Percentiles rank a stretch among this genome's conserved stretches.
Evolutionary conservation across 2,888 invertebrate species (phyloP).

Genomic region (Onthophagus sagittarius): DNA sequence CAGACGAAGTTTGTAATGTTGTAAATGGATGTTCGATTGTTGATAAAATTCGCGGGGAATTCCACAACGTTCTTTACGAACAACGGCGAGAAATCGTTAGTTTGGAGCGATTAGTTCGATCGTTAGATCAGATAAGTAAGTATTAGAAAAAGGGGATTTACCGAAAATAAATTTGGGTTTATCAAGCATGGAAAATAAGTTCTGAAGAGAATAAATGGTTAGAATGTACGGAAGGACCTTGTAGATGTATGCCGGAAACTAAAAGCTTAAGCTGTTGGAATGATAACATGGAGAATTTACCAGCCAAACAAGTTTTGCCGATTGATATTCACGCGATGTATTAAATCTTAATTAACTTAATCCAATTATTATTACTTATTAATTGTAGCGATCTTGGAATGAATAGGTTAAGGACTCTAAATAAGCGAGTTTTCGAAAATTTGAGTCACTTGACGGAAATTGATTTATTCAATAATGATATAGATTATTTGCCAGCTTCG

Average conservation of each 20-base stretch:
- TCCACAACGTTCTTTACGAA: neutral
- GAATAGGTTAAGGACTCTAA: constrained; percentile 63
- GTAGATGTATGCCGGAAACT: constrained; percentile 62
- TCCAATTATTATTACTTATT: constrained; percentile 21
- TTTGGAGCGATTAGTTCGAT: constrained; percentile 61
- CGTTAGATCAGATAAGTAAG: constrained; percentile 66
- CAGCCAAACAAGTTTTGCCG: constrained; percentile 60
- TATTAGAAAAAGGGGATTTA: neutral
- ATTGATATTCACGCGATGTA: constrained; percentile 63
- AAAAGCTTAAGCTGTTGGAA: constrained; percentile 68
- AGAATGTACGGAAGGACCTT: constrained; percentile 59
- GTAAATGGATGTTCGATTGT: neutral
- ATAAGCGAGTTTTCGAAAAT: constrained; percentile 65
- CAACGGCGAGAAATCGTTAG: constrained; percentile 49
- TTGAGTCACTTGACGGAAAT: constrained; percentile 61
- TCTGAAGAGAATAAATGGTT: constrained; percentile 59
- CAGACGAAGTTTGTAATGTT: neutral
- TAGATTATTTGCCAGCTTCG: constrained; percentile 62
- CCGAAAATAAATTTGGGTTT: constrained; percentile 18
- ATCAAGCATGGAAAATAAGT: constrained; percentile 63
- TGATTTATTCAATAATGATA: constrained; percentile 70
- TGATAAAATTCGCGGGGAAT: neutral
- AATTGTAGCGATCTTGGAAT: constrained; percentile 67
- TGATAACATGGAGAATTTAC: constrained; percentile 56
- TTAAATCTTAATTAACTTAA: neutral